A percentile compares a stretch with the other conserved stretches of the same genome.
Evolutionary conservation across 53 echinoderm and acorn worm species (phyloP).

Genomic region (Patiria pectinifera): DNA sequence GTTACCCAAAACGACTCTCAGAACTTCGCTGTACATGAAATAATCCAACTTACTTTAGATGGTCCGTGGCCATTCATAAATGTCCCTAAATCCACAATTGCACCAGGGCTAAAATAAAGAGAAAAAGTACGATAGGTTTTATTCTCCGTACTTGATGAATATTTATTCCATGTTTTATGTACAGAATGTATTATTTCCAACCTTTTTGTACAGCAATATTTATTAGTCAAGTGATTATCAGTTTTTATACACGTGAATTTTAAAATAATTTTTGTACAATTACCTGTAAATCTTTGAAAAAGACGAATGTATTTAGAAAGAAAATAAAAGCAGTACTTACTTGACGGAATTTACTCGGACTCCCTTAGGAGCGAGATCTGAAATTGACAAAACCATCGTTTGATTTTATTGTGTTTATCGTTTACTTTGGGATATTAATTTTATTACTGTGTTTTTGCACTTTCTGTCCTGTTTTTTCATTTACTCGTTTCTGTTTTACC

Average conservation of each 20-base stretch:
- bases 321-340: conserved; percentile 35
- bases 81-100: neutral
- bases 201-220: neutral
- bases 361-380: conserved; percentile 51
- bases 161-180: neutral
- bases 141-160: too few species aligned
- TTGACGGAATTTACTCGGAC: conserved; percentile 51
- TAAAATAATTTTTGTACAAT: neutral
- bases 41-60: neutral
- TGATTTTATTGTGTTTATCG: neutral
- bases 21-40: too few species aligned
- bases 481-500: too few species aligned
- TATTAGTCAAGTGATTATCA: neutral
- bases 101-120: conserved; percentile 1
- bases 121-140: too few species aligned
- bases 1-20: neutral
- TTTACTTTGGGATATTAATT: neutral
- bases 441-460: too few species aligned
- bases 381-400: neutral
- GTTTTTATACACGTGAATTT: neutral
- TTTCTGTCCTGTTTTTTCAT: too few species aligned
- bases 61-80: neutral
- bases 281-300: neutral
- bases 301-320: neutral
- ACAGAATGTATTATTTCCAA: neutral